phyloP scores from a whole-genome alignment of 2,888 invertebrate genomes.

The Ischnura elegans region DNA sequence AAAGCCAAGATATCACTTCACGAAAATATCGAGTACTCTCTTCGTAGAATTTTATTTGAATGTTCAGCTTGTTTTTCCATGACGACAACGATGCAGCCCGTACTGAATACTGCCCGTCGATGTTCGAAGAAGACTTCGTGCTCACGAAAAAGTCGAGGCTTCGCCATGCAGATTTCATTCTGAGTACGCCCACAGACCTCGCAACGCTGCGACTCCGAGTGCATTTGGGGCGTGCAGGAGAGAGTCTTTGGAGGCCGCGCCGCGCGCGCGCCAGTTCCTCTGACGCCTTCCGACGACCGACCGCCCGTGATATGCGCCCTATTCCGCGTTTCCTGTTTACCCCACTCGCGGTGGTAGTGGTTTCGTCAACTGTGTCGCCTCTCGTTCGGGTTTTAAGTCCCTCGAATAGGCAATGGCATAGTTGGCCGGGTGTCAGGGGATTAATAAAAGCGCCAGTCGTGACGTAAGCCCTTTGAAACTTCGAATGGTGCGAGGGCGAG shows the following conservation, averaged over 20 bases:
- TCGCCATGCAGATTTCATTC: no score
- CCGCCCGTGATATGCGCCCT: background rate
- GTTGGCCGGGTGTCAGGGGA: slow-evolving; percentile 19
- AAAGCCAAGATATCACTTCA: no score
- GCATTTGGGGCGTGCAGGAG: background rate
- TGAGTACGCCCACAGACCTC: no score
- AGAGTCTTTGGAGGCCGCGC: background rate
- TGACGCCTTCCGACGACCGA: no score
- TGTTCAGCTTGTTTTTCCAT: no score
- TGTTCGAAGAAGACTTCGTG: no score
- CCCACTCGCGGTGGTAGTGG: background rate
- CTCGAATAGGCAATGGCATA: slow-evolving; percentile 39
- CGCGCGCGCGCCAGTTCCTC: background rate
- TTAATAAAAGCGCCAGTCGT: background rate
- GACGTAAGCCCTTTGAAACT: background rate
- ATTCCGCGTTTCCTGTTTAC: background rate
- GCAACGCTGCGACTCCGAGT: no score
- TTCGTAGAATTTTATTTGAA: no score
- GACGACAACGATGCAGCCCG: no score
- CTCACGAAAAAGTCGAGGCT: no score
- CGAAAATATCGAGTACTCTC: no score
- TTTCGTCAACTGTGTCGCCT: slow-evolving; percentile 11
- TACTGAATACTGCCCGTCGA: no score
- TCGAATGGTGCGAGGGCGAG: background rate
- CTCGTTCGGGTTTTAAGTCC: background rate